Evolutionary conservation across 53 echinoderm and acorn worm genomes (phyloP).

Genomic region (Actinopyga echinites): DNA sequence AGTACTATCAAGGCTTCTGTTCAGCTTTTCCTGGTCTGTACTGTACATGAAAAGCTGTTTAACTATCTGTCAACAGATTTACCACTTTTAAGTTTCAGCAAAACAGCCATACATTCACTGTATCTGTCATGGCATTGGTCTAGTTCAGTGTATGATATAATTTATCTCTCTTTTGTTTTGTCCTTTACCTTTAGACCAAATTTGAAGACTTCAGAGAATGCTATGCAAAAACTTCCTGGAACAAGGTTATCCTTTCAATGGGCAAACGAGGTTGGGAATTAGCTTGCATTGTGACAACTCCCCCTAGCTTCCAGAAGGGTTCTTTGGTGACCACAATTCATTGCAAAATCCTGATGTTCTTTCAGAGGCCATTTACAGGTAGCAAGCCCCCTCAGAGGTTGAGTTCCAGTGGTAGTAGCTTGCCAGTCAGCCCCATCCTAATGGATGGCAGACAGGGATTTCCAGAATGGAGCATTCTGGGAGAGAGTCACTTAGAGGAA

Average conservation of each 20-base stretch:
- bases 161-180: background rate
- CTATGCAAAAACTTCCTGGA: slow-evolving; percentile 73
- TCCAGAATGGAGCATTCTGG: slow-evolving; percentile 40
- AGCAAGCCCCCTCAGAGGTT: slow-evolving; percentile 14
- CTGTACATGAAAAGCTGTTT: too few relatives aligned
- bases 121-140: too few relatives aligned
- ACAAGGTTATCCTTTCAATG: slow-evolving; percentile 62
- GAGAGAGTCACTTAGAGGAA: slow-evolving; percentile 28
- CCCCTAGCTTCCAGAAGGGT: slow-evolving; percentile 49
- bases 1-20: too few relatives aligned
- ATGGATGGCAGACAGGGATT: background rate
- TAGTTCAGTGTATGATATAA: too few relatives aligned
- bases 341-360: slow-evolving; percentile 79
- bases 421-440: background rate
- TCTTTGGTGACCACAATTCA: slow-evolving; percentile 32
- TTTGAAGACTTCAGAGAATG: slow-evolving; percentile 57
- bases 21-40: too few relatives aligned
- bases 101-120: too few relatives aligned
- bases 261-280: slow-evolving; percentile 86
- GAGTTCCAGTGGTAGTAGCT: slow-evolving; percentile 9
- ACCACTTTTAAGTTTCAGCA: too few relatives aligned
- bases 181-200: background rate
- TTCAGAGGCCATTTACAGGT: slow-evolving; percentile 67
- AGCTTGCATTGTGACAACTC: slow-evolving; percentile 75
- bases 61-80: too few relatives aligned